Conservation (phyloP, 2,888 invertebrate species). For the Tetragonisca angustula region DNA sequence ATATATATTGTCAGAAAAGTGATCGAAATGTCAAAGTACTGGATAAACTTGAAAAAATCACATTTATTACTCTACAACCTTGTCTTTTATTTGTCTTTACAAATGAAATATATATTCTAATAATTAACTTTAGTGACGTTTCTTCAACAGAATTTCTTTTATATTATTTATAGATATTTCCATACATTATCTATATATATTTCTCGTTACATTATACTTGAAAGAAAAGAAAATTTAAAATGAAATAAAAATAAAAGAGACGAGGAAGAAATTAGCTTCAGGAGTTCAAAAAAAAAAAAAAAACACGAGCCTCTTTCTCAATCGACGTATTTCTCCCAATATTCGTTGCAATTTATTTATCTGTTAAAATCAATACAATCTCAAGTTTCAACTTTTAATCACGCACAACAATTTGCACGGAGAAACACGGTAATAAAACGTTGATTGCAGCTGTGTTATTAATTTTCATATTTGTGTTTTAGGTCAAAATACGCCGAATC, state of each 20-base stretch:
- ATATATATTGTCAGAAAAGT: too few species aligned
- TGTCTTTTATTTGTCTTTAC: not conserved
- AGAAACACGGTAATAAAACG: not conserved
- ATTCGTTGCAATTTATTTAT: not conserved
- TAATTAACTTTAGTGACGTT: not conserved
- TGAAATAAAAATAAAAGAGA: too few species aligned
- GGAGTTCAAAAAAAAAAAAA: too few species aligned
- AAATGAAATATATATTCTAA: not conserved
- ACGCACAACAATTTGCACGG: not conserved
- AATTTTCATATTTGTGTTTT: not conserved
- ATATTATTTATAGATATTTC: too few species aligned
- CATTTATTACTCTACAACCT: not conserved
- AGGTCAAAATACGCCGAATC: not conserved
- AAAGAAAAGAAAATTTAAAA: not conserved
- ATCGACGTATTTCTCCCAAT: not conserved
- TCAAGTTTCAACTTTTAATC: conserved; percentile 1
- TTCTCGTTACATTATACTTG: too few species aligned
- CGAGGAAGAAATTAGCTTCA: too few species aligned
- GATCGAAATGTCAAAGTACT: too few species aligned
- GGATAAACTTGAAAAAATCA: too few species aligned
- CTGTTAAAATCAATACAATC: not conserved
- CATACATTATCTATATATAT: too few species aligned
- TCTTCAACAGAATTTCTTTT: not conserved
- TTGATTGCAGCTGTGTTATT: not conserved
- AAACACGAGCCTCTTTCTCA: too few species aligned